Base-by-base conservation (phyloP, 2,113 vertebrate species). In the Engraulis encrasicolus region DNA sequence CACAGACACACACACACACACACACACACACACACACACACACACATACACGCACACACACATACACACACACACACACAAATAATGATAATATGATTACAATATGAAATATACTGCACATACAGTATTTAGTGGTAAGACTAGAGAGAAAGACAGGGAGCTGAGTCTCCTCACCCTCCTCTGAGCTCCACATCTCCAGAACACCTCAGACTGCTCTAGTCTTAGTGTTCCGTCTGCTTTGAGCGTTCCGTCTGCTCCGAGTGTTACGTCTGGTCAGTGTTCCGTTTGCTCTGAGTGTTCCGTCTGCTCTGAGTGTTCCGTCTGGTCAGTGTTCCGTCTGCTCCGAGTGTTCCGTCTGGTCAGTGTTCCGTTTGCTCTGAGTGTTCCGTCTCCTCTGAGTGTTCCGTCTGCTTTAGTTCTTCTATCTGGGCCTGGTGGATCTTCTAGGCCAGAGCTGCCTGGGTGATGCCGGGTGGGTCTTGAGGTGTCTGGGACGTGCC, bases 181-280 rank as follows among this genome's bases (percentile, higher is more conserved):
- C 92, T 85, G 94, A 93, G 90, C 95, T 96, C 93, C 85, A 95
- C 96, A 96, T 97, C 82, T 92, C 92, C 90, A 91, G 91, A 23
- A 11, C 6, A 27, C n/a, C 40, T 45, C 40, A 45, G 40, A 45
- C 9, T 45, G n/a, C n/a, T n/a, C n/a, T n/a, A n/a, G n/a, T n/a
- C n/a, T n/a, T n/a, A n/a, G n/a, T 23, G n/a, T 23, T 50, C 20
- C n/a, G 54, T 23, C 54, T 27, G 27, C 1, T n/a, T 14, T 14
- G 1, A 27, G 7, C 2, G n/a, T 66, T 66, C 58, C 27, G 58
- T 31, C 58, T 66, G 27, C 1, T n/a, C 23, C 4, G 1, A 66
- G 7, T 27, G 58, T 27, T 66, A n/a, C 27, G 58, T 66, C 58
- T 31, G 58, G 58, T n/a, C n/a, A 58, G 54, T 27, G 58, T 61